Conservation (phyloP, 2,797 vertebrate genomes). For the Muscicapa comitata region DNA sequence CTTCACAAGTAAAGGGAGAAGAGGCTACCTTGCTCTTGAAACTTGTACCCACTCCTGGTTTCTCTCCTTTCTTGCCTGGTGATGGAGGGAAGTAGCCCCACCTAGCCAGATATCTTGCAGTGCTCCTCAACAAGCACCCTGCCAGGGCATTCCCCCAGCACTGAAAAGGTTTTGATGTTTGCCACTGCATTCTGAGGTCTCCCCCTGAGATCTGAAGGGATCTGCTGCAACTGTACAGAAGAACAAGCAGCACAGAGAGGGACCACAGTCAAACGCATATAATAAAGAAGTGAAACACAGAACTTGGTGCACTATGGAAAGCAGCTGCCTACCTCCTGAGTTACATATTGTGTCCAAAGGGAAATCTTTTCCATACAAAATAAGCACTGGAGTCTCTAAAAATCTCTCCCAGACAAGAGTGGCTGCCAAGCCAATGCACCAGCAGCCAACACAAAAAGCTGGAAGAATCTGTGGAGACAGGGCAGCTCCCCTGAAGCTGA, state of each 20-base stretch:
- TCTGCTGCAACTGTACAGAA: neutral
- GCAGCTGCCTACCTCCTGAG: neutral
- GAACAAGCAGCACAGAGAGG: neutral
- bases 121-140: neutral
- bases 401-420: neutral
- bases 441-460: neutral
- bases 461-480: neutral
- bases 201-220: neutral
- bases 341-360: neutral
- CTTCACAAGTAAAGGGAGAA: neutral
- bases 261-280: neutral
- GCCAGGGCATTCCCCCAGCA: neutral
- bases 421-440: neutral
- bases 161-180: neutral
- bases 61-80: neutral
- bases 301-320: neutral
- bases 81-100: neutral
- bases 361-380: neutral
- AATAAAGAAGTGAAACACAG: neutral
- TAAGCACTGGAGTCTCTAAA: neutral
- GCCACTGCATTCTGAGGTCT: rapidly evolving
- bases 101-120: neutral
- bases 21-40: neutral
- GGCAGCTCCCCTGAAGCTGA: neutral
- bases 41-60: neutral